These are phyloP conservation scores for Fukomys damarensis DNA, from an alignment of 2,113 vertebrate genomes.

Conservation along the genomic window DNA sequence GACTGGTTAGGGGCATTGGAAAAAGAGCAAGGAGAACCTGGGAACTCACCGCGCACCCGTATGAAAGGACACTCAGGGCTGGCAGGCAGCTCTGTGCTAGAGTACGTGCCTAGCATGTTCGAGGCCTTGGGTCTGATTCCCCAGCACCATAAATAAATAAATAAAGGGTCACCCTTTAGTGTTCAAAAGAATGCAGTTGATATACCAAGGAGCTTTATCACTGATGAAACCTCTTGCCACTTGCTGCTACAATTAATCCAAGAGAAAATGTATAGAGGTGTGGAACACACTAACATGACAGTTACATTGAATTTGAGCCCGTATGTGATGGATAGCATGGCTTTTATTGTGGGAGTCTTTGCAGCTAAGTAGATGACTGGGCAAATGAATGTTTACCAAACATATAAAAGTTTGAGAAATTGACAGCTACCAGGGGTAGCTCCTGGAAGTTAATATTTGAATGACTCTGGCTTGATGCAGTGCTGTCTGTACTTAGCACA, in stretches of 20 bases:
- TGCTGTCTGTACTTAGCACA: background rate
- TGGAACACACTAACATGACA: background rate
- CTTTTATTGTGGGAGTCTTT: background rate
- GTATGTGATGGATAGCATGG: background rate
- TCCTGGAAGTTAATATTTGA: background rate
- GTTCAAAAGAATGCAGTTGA: background rate
- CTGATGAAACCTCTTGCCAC: background rate
- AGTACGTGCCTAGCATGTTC: background rate
- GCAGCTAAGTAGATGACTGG: background rate
- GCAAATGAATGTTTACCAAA: background rate
- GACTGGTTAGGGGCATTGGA: background rate
- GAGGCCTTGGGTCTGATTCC: background rate
- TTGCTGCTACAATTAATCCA: background rate
- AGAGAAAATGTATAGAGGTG: background rate
- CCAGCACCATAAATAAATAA: background rate
- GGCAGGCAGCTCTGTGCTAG: background rate
- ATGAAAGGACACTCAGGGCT: background rate
- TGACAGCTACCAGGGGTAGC: background rate
- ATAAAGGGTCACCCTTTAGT: background rate
- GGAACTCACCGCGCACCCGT: background rate
- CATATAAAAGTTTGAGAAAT: background rate
- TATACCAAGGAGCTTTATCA: background rate
- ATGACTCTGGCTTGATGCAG: background rate
- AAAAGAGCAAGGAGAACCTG: background rate
- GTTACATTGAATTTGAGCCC: background rate